Base-by-base conservation (phyloP, 2,888 invertebrate genomes). In the Alloplasta piceator region DNA sequence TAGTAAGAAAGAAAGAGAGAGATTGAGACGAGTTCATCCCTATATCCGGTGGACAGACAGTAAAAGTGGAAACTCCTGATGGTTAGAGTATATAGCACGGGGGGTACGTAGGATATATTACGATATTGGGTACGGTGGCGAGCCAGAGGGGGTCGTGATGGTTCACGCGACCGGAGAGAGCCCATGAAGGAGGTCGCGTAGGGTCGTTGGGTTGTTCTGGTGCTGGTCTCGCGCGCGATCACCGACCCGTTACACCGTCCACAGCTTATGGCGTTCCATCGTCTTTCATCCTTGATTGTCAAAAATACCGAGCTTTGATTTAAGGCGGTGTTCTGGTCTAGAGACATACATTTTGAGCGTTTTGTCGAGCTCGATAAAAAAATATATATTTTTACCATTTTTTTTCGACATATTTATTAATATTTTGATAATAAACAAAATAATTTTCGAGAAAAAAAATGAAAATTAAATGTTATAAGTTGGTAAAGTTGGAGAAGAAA, bases 171-270 rank as follows among this genome's bases (percentile, higher is more conserved):
- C 56, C 70, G 39, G 64, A 61, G 76, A 63, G 12, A 14, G n/a
- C 6, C 64, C 63, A 58, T 50, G 77, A 58, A 58, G 68, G 52
- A 73, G 75, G 80, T 81, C 74, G 77, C 72, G 50, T 52, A 16
- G 81, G 81, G 74, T 81, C 77, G 73, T 58, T 43, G 78, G 7
- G 72, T 71, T 67, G 66, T 60, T 66, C 61, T 48, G 6, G 5
- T 63, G 48, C 36, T 72, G 78, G 61, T 79, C 74, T 48, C 76
- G 78, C 67, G 26, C 26, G 26, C 26, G 26, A 26, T 83, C 76
- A 78, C 78, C 84, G 82, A 84, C 66, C 80, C 84, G 55, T 83
- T 61, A 71, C 73, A 71, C 75, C 72, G 39, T 72, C 39, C 48
- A 26, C 55, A 48, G 48, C 16, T 56, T 56, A 56, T 36, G 43